phyloP scores from a whole-genome alignment of 2,113 vertebrate genomes.

The Trogon melanurus region DNA sequence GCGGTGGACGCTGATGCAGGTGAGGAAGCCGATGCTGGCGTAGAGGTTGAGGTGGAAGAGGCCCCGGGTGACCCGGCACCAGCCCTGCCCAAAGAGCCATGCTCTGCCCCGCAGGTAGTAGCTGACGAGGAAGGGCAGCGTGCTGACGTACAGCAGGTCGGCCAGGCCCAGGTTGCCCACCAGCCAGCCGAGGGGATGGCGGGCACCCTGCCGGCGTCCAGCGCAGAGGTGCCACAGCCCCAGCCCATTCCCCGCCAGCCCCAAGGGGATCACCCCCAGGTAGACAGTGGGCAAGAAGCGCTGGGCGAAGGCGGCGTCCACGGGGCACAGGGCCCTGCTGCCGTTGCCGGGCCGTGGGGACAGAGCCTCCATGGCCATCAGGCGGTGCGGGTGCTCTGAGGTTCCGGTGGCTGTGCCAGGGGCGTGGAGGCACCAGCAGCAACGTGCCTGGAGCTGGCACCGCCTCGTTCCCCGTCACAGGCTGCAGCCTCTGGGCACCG shows the following conservation, averaged over 20 bases:
- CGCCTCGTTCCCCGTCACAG: rapidly evolving
- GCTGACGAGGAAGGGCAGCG: constrained; percentile 78
- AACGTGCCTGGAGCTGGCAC: background rate
- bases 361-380: background rate
- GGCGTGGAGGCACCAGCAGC: rapidly evolving
- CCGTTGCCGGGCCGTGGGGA: background rate
- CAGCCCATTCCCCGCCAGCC: constrained; percentile 75
- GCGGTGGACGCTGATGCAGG: constrained; percentile 84
- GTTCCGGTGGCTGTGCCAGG: background rate
- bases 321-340: background rate
- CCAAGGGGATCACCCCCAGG: constrained; percentile 75
- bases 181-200: constrained; percentile 69
- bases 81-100: constrained; percentile 79
- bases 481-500: background rate
- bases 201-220: constrained; percentile 1
- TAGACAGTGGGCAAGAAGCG: constrained; percentile 75
- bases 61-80: constrained; percentile 79
- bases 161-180: constrained; percentile 80
- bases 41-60: constrained; percentile 85
- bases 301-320: constrained; percentile 45
- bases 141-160: constrained; percentile 81
- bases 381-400: rapidly evolving
- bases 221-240: constrained; percentile 67
- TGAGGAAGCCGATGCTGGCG: constrained; percentile 85
- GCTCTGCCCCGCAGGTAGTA: constrained; percentile 63